Evolutionary conservation across 2,113 vertebrate genomes (phyloP).

Genomic region (Labrus mixtus): DNA sequence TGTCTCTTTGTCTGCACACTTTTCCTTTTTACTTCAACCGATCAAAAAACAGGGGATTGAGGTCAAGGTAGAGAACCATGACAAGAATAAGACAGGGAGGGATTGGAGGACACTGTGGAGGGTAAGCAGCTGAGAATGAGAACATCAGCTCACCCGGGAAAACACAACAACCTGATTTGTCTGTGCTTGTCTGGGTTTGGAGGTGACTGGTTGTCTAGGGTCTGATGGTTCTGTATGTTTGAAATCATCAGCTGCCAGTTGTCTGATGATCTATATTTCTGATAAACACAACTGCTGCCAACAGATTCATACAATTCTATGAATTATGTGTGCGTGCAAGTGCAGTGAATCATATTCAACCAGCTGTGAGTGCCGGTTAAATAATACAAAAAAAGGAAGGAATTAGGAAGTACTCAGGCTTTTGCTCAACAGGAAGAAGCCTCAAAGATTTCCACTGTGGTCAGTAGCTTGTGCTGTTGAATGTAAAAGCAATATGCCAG

Average conservation of each 20-base stretch:
- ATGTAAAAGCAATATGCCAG: slow-evolving; percentile 36
- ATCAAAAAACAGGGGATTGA: slow-evolving; percentile 50
- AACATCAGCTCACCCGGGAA: slow-evolving; percentile 42
- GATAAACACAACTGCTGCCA: slow-evolving; percentile 27
- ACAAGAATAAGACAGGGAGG: slow-evolving; percentile 34
- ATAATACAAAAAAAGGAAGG: slow-evolving; percentile 26
- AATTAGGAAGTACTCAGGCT: slow-evolving; percentile 37
- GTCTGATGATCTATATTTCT: slow-evolving; percentile 23
- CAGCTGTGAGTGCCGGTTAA: slow-evolving; percentile 19
- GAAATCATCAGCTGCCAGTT: slow-evolving; percentile 38
- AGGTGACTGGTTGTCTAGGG: slow-evolving; percentile 34
- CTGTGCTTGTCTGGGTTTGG: slow-evolving; percentile 39
- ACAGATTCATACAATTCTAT: slow-evolving; percentile 25
- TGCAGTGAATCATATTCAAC: slow-evolving; percentile 19
- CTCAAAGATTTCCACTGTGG: slow-evolving; percentile 13
- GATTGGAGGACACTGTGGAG: slow-evolving; percentile 43
- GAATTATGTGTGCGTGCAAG: slow-evolving; percentile 9
- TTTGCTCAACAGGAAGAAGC: slow-evolving; percentile 36
- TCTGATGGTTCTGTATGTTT: slow-evolving; percentile 22
- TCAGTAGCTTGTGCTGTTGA: slow-evolving; percentile 27
- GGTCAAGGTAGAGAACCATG: slow-evolving; percentile 55
- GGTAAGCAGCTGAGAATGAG: slow-evolving; percentile 44
- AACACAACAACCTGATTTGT: slow-evolving; percentile 41
- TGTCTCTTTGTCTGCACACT: slow-evolving; percentile 26
- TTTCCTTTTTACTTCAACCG: slow-evolving; percentile 17